Conservation (phyloP, 2,888 invertebrate species). For the Cheilosia vernalis region DNA sequence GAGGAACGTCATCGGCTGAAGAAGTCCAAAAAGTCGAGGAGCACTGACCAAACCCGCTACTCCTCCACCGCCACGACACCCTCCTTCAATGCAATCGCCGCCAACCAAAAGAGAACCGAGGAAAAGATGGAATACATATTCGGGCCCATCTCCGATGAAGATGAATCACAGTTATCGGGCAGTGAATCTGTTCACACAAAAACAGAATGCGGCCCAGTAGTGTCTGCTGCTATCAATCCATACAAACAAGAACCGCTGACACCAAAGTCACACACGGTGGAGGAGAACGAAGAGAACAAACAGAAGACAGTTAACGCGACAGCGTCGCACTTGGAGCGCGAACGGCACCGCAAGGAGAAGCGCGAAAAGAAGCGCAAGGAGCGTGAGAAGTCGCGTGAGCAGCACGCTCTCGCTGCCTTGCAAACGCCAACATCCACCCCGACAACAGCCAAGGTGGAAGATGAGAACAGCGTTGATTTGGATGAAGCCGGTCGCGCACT, state of each 20-base stretch:
- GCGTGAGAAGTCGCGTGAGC: slow-evolving; percentile 84
- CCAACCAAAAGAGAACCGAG: slow-evolving; percentile 84
- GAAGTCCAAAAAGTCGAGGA: slow-evolving; percentile 85
- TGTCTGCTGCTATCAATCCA: slow-evolving; percentile 82
- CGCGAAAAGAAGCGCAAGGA: slow-evolving; percentile 87
- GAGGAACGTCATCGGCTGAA: slow-evolving; percentile 83
- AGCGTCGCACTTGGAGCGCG: slow-evolving; percentile 79
- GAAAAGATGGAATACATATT: slow-evolving; percentile 95
- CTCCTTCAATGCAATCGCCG: slow-evolving; percentile 68
- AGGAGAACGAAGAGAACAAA: slow-evolving; percentile 80
- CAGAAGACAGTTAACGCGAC: slow-evolving; percentile 76
- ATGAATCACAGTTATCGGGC: slow-evolving; percentile 82
- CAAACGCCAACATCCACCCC: slow-evolving; percentile 70
- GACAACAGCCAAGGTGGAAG: slow-evolving; percentile 81
- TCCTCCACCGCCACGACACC: slow-evolving; percentile 31
- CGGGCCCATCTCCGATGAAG: slow-evolving; percentile 92
- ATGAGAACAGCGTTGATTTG: slow-evolving; percentile 91
- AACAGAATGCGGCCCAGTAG: slow-evolving; percentile 79
- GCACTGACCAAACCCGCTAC: slow-evolving; percentile 78
- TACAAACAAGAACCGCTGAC: slow-evolving; percentile 82
- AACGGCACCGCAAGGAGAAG: slow-evolving; percentile 84
- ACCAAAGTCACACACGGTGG: slow-evolving; percentile 79
- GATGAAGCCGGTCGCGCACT: slow-evolving; percentile 92
- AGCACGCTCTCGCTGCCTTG: slow-evolving; percentile 78
- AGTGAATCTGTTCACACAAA: slow-evolving; percentile 74